phyloP scores from a whole-genome alignment of 2,113 vertebrate species.

The Dasypus novemcinctus region DNA sequence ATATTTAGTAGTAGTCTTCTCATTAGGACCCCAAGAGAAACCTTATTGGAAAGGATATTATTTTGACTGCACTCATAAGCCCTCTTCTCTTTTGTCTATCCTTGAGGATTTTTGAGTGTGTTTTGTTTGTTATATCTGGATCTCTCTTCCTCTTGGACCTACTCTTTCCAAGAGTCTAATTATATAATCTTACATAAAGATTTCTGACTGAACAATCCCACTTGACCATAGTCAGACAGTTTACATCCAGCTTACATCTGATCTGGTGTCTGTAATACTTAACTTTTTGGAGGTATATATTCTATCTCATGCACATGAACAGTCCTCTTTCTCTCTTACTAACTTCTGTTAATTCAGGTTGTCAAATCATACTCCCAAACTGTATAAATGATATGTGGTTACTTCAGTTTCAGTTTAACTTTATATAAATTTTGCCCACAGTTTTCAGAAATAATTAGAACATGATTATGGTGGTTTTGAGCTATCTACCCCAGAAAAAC shows the following conservation, averaged over 20 bases:
- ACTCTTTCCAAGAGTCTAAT: background rate
- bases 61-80: background rate
- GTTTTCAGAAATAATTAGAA: background rate
- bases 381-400: background rate
- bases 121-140: background rate
- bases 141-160: background rate
- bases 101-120: background rate
- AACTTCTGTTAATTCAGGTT: background rate
- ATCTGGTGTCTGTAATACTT: background rate
- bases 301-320: background rate
- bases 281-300: background rate
- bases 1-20: background rate
- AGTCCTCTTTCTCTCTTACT: background rate
- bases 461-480: too few relatives aligned
- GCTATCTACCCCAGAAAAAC: too few relatives aligned
- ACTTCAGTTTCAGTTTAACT: background rate
- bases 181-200: background rate
- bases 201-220: background rate
- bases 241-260: background rate
- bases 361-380: background rate
- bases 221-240: background rate
- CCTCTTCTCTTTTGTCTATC: background rate
- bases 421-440: background rate
- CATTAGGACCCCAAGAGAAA: background rate
- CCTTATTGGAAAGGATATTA: background rate